Evolutionary conservation across 1,140 invertebrate genomes (phyloP), one percentile per base, ranked within the genome.

Genomic region (Paralvinella palmiformis): DNA sequence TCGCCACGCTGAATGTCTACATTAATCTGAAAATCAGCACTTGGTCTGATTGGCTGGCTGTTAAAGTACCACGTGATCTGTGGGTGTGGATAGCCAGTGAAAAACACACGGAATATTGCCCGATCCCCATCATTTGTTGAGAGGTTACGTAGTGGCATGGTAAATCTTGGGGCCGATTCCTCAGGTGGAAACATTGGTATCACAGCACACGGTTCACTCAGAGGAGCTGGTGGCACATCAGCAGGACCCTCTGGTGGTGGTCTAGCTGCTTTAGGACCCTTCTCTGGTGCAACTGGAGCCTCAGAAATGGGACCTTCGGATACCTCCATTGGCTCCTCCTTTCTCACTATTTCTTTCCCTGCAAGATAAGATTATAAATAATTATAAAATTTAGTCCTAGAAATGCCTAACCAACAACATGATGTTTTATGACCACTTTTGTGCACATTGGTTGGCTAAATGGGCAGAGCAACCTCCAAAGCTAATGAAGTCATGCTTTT

Each of bases 1-100:
- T 72, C 71, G 17, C 71, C 71, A 50, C 67, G 71, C 31, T 68
- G 64, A 44, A 70, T 65, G 61, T 80, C 74, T 20, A 77, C 70
- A 15, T 58, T 69, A 10, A 79, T 75, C 57, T 78, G 71, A 66
- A 79, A 78, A 52, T 78, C 75, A 5, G 67, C 59, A 29, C 68
- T 77, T 17, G 72, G 72, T 45, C 74, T 59, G 22, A 79, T 71
- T 33, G 71, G 72, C 29, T 70, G 68, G 2, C 74, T 75, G 67
- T 80, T 71, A 65, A 75, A 76, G 61, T 70, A 80, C 79, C 79
- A 80, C 13, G 73, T 75, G 22, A 80, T 74, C n/a, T 63, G 67
- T n/a, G 79, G 79, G 15, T 64, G 55, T 29, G 79, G 77, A 1
- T 59, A 55, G 20, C 76, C 76, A 27, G 59, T 69, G 68, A 75